Conservation (phyloP, 1,140 invertebrate species). For the Wasmannia auropunctata region DNA sequence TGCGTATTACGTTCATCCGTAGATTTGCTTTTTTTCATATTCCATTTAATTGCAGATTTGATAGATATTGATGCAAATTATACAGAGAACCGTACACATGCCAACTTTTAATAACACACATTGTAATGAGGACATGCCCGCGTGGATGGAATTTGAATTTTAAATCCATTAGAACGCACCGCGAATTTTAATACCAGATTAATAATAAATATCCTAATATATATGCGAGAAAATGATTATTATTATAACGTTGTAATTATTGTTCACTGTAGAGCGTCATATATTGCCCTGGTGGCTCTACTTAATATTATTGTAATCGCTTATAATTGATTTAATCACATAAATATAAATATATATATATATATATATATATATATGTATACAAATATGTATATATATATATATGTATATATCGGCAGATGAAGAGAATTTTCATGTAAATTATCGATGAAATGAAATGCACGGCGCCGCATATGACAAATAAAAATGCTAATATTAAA, state of each 20-base stretch:
- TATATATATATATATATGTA: too few relatives aligned
- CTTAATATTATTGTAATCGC: conserved; percentile 50
- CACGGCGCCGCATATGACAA: not conserved
- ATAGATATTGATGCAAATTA: conserved; percentile 23
- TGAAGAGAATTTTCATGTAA: conserved; percentile 50
- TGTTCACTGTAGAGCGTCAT: conserved; percentile 27
- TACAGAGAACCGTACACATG: not conserved
- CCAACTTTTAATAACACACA: conserved; percentile 46
- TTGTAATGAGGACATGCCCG: conserved; percentile 38
- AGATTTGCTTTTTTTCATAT: not conserved
- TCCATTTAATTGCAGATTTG: conserved; percentile 33
- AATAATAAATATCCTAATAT: conserved; percentile 53
- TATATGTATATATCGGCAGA: conserved; percentile 11
- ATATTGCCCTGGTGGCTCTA: conserved; percentile 1
- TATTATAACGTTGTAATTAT: conserved; percentile 43
- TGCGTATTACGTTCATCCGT: conserved; percentile 1
- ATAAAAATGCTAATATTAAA: conserved; percentile 29
- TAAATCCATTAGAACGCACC: conserved; percentile 48
- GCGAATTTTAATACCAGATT: conserved; percentile 49
- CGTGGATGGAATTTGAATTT: conserved; percentile 46
- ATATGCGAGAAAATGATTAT: conserved; percentile 46
- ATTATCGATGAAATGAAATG: conserved; percentile 38
- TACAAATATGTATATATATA: too few relatives aligned
- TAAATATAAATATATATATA: too few relatives aligned
- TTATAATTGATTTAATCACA: conserved; percentile 39